These are phyloP conservation scores for Hassar affinis DNA, from an alignment of 2,113 vertebrate genomes.

Conservation along the genomic window DNA sequence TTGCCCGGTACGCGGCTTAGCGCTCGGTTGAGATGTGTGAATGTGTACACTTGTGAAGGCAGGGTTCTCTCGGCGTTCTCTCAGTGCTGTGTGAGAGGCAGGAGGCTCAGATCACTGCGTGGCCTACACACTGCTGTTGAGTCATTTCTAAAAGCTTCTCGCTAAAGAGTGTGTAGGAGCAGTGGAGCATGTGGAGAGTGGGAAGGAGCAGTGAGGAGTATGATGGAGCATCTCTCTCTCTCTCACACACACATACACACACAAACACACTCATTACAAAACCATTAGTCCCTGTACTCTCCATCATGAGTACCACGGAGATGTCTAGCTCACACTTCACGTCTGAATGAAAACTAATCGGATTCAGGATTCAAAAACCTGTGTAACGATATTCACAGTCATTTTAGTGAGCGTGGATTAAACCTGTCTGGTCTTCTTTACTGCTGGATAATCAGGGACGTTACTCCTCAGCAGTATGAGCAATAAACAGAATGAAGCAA, in stretches of 20 bases:
- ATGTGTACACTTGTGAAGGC: not conserved
- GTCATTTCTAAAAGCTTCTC: conserved; percentile 55
- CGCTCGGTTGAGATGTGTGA: not conserved
- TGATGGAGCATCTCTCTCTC: conserved; percentile 30
- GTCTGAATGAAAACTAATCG: not conserved
- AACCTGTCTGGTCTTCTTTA: not conserved
- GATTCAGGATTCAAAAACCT: conserved; percentile 6
- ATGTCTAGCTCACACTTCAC: not conserved
- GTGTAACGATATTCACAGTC: not conserved
- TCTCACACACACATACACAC: not conserved
- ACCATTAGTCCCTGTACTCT: conserved; percentile 1
- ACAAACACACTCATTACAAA: conserved; percentile 18
- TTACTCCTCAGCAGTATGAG: not conserved
- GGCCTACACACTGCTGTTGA: conserved; percentile 51
- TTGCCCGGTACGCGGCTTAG: no score
- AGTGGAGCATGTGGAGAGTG: conserved; percentile 52
- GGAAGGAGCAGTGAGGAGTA: conserved; percentile 46
- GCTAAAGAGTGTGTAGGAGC: conserved; percentile 50
- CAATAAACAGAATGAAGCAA: not conserved
- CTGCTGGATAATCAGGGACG: not conserved
- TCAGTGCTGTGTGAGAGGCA: conserved; percentile 28
- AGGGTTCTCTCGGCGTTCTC: not conserved
- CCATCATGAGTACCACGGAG: not conserved
- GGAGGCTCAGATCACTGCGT: conserved; percentile 10
- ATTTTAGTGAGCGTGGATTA: not conserved